Base-by-base conservation (phyloP, 2,113 vertebrate genomes). In the Platanista minor region DNA sequence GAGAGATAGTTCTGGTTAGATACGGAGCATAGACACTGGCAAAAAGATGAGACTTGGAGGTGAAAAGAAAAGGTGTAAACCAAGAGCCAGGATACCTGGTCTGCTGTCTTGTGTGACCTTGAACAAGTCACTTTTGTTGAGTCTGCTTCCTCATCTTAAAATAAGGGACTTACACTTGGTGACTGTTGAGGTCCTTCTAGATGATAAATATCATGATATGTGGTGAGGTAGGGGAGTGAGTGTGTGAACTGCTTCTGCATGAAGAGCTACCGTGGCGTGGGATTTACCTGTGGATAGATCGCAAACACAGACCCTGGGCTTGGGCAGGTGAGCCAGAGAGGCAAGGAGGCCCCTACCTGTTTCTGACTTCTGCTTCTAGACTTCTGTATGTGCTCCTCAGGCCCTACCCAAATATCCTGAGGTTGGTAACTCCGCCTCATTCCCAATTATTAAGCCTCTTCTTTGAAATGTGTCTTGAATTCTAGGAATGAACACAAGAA, bases 21-120 rank as follows among this genome's bases (percentile, higher is more conserved):
- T 25, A 54, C 4, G 18, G 29, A 62, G 36, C 23, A 17, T 0
- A 57, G 62, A 66, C 13, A 15, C 10, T 12, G 43, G 66, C 25
- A n/a, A 66, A 89, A 14, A 49, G 3, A 20, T 23, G 3, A 80
- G 7, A 59, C 14, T 10, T 2, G 66, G 25, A 94, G 14, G 15
- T n/a, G 49, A 39, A 57, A 84, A 74, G 80, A 91, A 95, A 93
- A 96, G 96, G 97, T 95, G 21, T 97, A 97, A 66, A 46, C 3
- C 0, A 1, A n/a, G 52, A 57, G 39, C 39, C 52, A 15, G 25
- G 29, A 90, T 36, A 43, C 33, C 18, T 59, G 78, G 18, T 29
- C 62, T 89, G 41, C 21, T 62, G n/a, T 39, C 85, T 69, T 11
- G 6, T 33, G 80, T 46, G 82, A 62, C 64, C 69, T 27, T 43